phyloP scores from a whole-genome alignment of 2,797 vertebrate species.

The Gymnothorax javanicus region DNA sequence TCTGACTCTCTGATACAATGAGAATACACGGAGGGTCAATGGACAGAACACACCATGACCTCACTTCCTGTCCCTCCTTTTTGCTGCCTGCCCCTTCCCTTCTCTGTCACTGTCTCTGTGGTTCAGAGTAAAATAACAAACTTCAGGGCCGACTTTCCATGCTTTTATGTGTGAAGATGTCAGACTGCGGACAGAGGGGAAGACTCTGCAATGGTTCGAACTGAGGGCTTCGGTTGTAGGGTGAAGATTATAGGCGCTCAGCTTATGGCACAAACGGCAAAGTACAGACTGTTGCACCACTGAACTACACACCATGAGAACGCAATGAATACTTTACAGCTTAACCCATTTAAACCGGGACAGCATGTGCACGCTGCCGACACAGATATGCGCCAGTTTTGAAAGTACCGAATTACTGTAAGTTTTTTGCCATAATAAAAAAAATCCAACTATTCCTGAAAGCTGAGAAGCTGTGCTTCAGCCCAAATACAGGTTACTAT shows the following conservation, averaged over 20 bases:
- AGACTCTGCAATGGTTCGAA: constrained; percentile 65
- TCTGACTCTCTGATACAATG: constrained; percentile 71
- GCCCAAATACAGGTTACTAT: no score
- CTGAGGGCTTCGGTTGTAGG: constrained; percentile 24
- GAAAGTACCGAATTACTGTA: no score
- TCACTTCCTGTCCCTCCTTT: constrained; percentile 43
- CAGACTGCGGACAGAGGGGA: constrained; percentile 49
- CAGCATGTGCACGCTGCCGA: no score
- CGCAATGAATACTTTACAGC: neutral
- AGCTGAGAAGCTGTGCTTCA: no score
- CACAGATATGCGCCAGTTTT: no score
- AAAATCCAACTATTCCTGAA: no score
- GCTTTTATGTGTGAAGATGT: constrained; percentile 65
- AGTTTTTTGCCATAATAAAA: no score
- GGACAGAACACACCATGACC: constrained; percentile 73
- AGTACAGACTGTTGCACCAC: neutral
- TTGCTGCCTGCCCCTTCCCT: constrained; percentile 19
- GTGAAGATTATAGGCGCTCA: constrained; percentile 21
- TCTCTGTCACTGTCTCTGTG: constrained; percentile 36
- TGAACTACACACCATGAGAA: neutral
- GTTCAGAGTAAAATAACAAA: constrained; percentile 43
- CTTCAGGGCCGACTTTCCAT: constrained; percentile 43
- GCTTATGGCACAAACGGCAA: neutral
- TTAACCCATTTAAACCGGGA: no score
- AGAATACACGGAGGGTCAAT: constrained; percentile 63